These are phyloP conservation scores for Cheilosia grossa DNA, from an alignment of 2,888 invertebrate species.

Conservation along the genomic window DNA sequence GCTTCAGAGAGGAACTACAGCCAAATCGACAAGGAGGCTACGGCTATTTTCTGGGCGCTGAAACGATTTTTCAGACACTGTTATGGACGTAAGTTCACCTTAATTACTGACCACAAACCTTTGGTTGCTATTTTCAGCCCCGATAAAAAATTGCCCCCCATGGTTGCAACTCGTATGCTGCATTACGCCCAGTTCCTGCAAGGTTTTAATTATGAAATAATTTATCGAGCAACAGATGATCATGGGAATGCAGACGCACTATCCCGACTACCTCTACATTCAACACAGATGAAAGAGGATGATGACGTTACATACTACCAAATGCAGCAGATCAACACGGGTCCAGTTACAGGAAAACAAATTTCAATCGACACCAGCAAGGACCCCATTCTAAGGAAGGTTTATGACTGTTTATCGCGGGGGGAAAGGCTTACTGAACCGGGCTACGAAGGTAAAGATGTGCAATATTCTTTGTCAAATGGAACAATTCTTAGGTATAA, in stretches of 20 bases:
- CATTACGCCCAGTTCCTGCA: conserved; percentile 34
- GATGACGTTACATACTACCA: neutral
- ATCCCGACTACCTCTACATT: conserved; percentile 3
- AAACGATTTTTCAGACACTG: conserved; percentile 48
- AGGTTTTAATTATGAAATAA: conserved; percentile 31
- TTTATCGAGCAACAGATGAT: conserved; percentile 12
- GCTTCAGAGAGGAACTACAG: conserved; percentile 47
- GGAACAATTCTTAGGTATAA: conserved; percentile 27
- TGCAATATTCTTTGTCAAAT: conserved; percentile 17
- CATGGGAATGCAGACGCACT: conserved; percentile 33
- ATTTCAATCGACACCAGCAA: conserved; percentile 11
- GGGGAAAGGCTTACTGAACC: neutral
- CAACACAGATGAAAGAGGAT: too few species aligned
- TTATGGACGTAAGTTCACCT: conserved; percentile 48
- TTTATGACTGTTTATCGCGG: neutral
- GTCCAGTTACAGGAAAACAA: conserved; percentile 25
- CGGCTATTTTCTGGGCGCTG: conserved; percentile 50
- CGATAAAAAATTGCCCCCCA: conserved; percentile 36
- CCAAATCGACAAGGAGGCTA: conserved; percentile 62
- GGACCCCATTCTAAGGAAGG: conserved; percentile 17
- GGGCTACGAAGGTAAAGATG: conserved; percentile 27
- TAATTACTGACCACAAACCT: conserved; percentile 51
- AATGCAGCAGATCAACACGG: conserved; percentile 14
- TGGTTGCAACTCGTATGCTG: conserved; percentile 26
- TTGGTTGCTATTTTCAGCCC: conserved; percentile 55